Conservation (phyloP, 64 coral and sea anemone genomes). For the Platygyra sinensis region DNA sequence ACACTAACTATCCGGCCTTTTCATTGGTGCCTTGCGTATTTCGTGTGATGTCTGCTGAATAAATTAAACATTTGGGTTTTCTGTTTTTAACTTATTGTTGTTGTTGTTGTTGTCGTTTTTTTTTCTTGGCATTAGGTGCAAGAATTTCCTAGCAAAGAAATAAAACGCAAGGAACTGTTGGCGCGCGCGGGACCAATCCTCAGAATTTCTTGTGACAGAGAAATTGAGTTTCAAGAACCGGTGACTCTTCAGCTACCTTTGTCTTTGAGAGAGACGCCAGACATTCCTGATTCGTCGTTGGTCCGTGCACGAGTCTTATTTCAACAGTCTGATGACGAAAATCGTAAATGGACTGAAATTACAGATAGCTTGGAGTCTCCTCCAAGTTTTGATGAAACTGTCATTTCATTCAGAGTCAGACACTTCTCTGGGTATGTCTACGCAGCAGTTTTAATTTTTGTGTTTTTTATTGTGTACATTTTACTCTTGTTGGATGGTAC, state of each 20-base stretch:
- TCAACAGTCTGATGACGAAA: background rate
- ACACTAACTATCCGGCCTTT: too few species aligned
- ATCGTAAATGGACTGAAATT: conserved; percentile 4
- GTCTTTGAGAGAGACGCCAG: background rate
- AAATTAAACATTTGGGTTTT: background rate
- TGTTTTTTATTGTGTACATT: background rate
- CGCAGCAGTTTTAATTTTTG: background rate
- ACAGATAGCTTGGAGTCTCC: background rate
- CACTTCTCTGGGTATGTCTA: conserved; percentile 17
- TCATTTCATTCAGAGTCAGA: background rate
- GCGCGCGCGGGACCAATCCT: conserved; percentile 20
- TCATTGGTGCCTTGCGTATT: too few species aligned
- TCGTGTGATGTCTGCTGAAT: background rate
- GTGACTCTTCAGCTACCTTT: conserved; percentile 10
- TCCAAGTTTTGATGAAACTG: background rate
- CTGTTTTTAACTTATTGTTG: background rate
- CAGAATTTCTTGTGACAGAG: background rate
- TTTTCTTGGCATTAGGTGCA: background rate
- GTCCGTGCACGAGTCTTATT: background rate
- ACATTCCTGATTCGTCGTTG: background rate
- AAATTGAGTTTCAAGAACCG: background rate
- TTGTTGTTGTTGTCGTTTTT: background rate
- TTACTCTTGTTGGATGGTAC: background rate
- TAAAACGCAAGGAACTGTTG: background rate
- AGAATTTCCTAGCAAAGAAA: background rate